A percentile compares a stretch with the other conserved stretches of the same genome.
These are phyloP conservation scores for Orius insidiosus DNA, from an alignment of 1,140 invertebrate species.

Conservation along the genomic window DNA sequence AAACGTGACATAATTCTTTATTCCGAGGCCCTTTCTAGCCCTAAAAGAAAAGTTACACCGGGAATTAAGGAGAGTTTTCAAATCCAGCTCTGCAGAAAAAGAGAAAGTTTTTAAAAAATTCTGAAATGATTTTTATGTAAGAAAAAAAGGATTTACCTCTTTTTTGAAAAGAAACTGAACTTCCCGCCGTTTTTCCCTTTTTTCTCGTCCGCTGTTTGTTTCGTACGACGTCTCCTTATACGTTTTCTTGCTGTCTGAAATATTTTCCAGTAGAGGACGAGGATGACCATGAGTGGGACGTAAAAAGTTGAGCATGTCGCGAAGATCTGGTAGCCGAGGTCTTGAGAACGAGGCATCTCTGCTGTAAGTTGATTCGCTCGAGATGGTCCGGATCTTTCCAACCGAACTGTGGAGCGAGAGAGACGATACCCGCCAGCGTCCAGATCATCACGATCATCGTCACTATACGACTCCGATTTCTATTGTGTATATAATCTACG, in stretches of 20 bases:
- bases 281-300: slow-evolving; percentile 69
- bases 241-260: slow-evolving; percentile 69
- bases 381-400: slow-evolving; percentile 81
- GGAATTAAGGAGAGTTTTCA: no score
- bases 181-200: slow-evolving; percentile 1
- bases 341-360: slow-evolving; percentile 70
- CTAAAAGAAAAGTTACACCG: no score
- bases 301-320: slow-evolving; percentile 85
- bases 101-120: no score
- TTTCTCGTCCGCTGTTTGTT: slow-evolving; percentile 9
- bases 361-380: slow-evolving; percentile 40
- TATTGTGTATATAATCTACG: slow-evolving; percentile 79
- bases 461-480: slow-evolving; percentile 68
- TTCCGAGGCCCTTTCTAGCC: no score
- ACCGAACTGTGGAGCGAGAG: slow-evolving; percentile 79
- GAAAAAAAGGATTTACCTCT: slow-evolving; percentile 14
- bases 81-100: not conserved
- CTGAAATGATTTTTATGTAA: no score
- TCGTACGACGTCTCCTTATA: slow-evolving; percentile 42
- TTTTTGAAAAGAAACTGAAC: slow-evolving; percentile 12
- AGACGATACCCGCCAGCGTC: slow-evolving; percentile 79
- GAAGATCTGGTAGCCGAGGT: slow-evolving; percentile 66
- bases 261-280: slow-evolving; percentile 83
- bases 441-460: slow-evolving; percentile 84
- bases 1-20: no score